Conservation (phyloP, 2,113 vertebrate genomes). For the Tyrannus savana region DNA sequence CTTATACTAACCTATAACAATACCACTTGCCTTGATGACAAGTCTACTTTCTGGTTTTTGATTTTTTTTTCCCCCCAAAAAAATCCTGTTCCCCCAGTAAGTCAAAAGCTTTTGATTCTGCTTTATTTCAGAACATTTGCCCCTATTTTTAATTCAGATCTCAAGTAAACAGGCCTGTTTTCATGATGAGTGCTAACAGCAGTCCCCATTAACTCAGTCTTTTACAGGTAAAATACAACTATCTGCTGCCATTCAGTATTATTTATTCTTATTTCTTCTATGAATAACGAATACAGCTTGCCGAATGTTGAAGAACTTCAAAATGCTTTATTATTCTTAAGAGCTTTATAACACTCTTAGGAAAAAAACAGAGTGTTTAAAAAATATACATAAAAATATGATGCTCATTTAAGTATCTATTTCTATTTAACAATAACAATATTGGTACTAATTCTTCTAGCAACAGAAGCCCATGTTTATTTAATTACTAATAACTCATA, state of each 20-base stretch:
- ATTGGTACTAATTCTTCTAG: background rate
- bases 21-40: background rate
- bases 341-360: background rate
- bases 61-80: background rate
- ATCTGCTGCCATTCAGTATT: background rate
- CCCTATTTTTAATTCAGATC: background rate
- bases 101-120: background rate
- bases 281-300: conserved; percentile 50
- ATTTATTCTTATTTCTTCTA: conserved; percentile 41
- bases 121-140: background rate
- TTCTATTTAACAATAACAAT: background rate
- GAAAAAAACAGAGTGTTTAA: background rate
- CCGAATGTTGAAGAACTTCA: background rate
- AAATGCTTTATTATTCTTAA: background rate
- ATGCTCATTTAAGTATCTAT: background rate
- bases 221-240: background rate
- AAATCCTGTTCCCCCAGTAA: background rate
- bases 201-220: background rate
- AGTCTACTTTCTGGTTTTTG: background rate
- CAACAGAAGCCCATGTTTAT: background rate
- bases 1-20: no score
- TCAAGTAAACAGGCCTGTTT: background rate
- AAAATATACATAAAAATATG: background rate
- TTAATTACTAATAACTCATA: background rate
- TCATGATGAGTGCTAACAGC: background rate